phyloP scores from a whole-genome alignment of 2,888 invertebrate genomes.

The Limnephilus marmoratus region DNA sequence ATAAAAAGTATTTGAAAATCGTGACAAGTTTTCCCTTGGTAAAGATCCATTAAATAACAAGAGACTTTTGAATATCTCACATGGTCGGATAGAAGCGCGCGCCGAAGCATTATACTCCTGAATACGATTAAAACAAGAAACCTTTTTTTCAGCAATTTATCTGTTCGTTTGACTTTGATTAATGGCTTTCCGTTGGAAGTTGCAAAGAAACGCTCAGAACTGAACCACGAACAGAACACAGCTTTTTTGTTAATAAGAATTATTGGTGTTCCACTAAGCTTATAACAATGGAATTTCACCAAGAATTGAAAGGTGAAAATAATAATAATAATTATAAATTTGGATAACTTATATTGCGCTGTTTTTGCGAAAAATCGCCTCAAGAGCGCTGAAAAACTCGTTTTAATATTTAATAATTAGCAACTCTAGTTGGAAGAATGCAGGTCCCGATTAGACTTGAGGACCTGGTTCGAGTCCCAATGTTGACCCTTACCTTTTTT shows the following conservation, averaged over 20 bases:
- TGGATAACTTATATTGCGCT: too few species aligned
- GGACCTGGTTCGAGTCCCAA: too few species aligned
- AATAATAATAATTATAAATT: too few species aligned
- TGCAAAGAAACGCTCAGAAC: background rate
- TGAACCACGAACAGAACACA: background rate
- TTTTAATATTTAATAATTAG: too few species aligned
- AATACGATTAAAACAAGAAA: slow-evolving; percentile 36
- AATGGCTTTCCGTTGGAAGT: slow-evolving; percentile 15
- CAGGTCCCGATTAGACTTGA: too few species aligned
- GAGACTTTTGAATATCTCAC: background rate
- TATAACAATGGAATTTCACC: too few species aligned
- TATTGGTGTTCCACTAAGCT: too few species aligned
- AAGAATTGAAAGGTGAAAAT: too few species aligned
- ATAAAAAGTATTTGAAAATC: background rate
- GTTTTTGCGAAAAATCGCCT: too few species aligned
- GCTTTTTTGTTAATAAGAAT: background rate
- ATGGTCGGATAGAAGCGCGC: background rate
- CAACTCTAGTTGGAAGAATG: too few species aligned
- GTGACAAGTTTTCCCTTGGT: background rate
- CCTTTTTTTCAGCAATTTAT: slow-evolving; percentile 37
- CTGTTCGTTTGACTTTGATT: slow-evolving; percentile 33
- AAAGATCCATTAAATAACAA: background rate
- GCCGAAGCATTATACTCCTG: background rate
- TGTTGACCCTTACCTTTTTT: too few species aligned
- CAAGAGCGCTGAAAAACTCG: too few species aligned